Conservation (phyloP, 2,113 vertebrate species). For the Pristiophorus japonicus region DNA sequence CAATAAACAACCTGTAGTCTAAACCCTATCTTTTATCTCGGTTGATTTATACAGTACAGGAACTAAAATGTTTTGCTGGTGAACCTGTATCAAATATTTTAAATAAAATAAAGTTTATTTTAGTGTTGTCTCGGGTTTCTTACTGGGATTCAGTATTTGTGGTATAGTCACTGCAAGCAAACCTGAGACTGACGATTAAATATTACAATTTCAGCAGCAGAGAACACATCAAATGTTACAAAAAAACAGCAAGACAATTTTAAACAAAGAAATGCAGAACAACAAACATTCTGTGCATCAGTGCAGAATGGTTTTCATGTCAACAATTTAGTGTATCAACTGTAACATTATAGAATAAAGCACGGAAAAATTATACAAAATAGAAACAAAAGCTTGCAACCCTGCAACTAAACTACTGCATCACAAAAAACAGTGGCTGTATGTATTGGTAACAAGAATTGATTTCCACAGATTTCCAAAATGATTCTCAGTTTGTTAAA, state of each 20-base stretch:
- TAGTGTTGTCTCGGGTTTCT: constrained; percentile 26
- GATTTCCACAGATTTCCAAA: constrained; percentile 21
- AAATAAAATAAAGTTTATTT: constrained; percentile 37
- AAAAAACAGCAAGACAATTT: constrained; percentile 35
- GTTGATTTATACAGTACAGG: constrained; percentile 31
- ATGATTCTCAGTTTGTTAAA: constrained; percentile 21
- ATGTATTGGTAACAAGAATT: constrained; percentile 9
- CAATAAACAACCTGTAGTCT: constrained; percentile 3
- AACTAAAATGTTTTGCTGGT: constrained; percentile 32
- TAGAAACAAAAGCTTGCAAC: constrained; percentile 2
- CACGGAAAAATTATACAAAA: constrained; percentile 2
- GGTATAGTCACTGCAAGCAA: constrained; percentile 26
- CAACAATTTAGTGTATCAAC: constrained; percentile 29
- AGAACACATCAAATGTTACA: constrained; percentile 38
- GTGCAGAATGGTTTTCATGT: constrained; percentile 35
- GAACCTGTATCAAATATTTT: constrained; percentile 37
- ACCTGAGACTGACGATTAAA: constrained; percentile 36
- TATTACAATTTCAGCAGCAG: constrained; percentile 37
- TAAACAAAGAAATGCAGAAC: constrained; percentile 36
- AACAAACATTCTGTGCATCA: constrained; percentile 36
- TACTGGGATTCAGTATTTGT: not conserved
- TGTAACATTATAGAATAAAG: constrained; percentile 29
- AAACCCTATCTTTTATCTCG: not conserved
- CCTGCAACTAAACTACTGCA: constrained; percentile 35
- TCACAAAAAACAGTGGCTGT: constrained; percentile 26